Percentiles rank a stretch among this genome's conserved stretches.
Conservation (phyloP, 2,888 invertebrate species). For the Cecidostiba fungosa region DNA sequence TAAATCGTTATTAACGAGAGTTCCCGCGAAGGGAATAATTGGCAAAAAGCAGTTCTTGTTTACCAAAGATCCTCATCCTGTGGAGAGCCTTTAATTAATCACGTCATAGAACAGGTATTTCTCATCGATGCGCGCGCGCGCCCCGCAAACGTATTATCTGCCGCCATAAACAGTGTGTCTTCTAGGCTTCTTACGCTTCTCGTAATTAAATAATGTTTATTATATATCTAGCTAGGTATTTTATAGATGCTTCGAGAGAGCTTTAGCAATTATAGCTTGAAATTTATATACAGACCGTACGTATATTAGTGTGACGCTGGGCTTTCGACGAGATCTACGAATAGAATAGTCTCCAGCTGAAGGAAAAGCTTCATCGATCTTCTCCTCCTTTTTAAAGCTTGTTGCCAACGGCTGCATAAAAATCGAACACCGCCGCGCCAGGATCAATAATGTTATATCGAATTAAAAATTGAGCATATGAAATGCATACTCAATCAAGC, state of each 20-base stretch:
- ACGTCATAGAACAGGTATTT: constrained; percentile 51
- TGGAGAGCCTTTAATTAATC: constrained; percentile 47
- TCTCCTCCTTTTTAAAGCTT: background rate
- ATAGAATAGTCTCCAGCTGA: background rate
- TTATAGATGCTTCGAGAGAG: background rate
- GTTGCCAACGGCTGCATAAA: background rate
- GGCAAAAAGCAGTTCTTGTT: constrained; percentile 54
- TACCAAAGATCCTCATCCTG: constrained; percentile 39
- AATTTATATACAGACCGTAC: background rate
- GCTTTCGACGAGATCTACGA: background rate
- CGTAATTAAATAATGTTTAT: constrained; percentile 1
- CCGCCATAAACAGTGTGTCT: constrained; percentile 5
- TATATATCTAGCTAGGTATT: background rate
- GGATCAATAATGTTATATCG: background rate
- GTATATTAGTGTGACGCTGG: background rate
- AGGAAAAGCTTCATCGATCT: background rate
- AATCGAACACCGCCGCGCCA: background rate
- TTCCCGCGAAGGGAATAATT: constrained; percentile 27
- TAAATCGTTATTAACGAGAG: constrained; percentile 56
- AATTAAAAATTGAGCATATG: background rate
- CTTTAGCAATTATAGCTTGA: background rate
- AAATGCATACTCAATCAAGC: background rate
- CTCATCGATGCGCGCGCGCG: constrained; percentile 20
- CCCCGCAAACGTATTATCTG: background rate
- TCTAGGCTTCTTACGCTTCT: background rate